These are phyloP conservation scores for Ophthalmolycus amberensis DNA, from an alignment of 2,113 vertebrate genomes.

Conservation along the genomic window DNA sequence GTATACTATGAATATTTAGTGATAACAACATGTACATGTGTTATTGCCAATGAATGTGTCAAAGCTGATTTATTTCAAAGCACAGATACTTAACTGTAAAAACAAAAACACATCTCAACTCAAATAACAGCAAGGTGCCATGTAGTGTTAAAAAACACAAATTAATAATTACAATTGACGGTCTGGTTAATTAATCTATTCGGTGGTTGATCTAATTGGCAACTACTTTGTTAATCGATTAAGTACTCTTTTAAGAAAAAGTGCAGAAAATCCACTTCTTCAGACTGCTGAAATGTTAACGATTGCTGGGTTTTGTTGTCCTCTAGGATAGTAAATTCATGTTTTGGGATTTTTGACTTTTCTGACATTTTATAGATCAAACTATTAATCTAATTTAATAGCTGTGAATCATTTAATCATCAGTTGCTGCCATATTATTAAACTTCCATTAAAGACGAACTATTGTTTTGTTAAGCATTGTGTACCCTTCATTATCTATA, in stretches of 20 bases:
- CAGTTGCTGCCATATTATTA: not conserved
- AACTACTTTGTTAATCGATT: not conserved
- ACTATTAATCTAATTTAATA: not conserved
- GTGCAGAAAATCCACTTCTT: not conserved
- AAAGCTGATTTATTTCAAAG: conserved; percentile 18
- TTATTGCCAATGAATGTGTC: not conserved
- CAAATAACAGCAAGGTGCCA: not conserved
- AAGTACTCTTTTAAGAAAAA: not conserved
- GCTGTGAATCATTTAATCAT: not conserved
- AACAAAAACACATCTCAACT: not conserved
- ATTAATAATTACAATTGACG: not conserved
- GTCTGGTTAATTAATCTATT: not conserved
- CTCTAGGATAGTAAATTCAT: not conserved
- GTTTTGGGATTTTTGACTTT: not conserved
- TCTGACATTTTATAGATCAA: not conserved
- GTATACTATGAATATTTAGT: conserved; percentile 10
- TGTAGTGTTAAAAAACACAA: not conserved
- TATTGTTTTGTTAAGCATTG: not conserved
- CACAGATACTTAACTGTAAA: conserved; percentile 11
- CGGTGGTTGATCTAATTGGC: not conserved
- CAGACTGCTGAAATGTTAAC: not conserved
- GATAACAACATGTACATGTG: not conserved
- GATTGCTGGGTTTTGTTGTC: not conserved
- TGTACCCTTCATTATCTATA: no score
- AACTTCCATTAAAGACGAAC: not conserved